Conservation (phyloP, 2,888 invertebrate genomes). For the Troilus luridus region DNA sequence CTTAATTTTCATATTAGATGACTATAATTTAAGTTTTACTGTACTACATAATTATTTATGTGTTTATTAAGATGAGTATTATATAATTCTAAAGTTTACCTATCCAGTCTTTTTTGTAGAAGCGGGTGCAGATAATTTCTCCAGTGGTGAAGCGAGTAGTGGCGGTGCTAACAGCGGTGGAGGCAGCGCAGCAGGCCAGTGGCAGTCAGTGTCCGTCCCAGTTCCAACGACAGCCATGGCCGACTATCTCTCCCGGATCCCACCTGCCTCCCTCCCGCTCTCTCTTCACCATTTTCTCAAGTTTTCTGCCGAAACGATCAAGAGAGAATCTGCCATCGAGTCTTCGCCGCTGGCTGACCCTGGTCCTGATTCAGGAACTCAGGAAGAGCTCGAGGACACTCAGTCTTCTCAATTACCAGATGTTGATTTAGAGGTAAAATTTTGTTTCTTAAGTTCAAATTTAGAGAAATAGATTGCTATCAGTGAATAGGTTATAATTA, state of each 20-base stretch:
- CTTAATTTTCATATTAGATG: no score
- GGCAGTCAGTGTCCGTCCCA: constrained; percentile 71
- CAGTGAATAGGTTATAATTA: no score
- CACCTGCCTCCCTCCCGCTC: constrained; percentile 72
- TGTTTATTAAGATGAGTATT: no score
- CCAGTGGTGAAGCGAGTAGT: constrained; percentile 68
- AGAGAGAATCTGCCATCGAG: constrained; percentile 71
- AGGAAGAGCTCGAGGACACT: constrained; percentile 60
- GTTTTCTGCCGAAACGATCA: constrained; percentile 75
- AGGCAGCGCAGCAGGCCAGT: constrained; percentile 71
- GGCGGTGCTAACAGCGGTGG: constrained; percentile 68
- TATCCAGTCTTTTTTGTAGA: background rate
- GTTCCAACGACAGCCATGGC: constrained; percentile 71
- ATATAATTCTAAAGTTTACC: background rate
- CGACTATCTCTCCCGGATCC: constrained; percentile 72
- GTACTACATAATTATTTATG: no score
- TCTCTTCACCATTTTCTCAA: constrained; percentile 77
- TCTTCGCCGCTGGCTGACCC: constrained; percentile 68
- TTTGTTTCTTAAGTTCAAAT: background rate
- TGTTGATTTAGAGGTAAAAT: constrained; percentile 38
- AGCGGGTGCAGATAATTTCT: constrained; percentile 8
- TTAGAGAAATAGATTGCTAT: background rate
- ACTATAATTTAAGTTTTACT: no score
- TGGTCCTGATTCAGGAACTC: constrained; percentile 54
- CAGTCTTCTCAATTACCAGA: constrained; percentile 25